Evolutionary conservation across 2,797 vertebrate species (phyloP), one percentile per base, ranked within the genome.

Genomic region (Sphenopsis melanotis): DNA sequence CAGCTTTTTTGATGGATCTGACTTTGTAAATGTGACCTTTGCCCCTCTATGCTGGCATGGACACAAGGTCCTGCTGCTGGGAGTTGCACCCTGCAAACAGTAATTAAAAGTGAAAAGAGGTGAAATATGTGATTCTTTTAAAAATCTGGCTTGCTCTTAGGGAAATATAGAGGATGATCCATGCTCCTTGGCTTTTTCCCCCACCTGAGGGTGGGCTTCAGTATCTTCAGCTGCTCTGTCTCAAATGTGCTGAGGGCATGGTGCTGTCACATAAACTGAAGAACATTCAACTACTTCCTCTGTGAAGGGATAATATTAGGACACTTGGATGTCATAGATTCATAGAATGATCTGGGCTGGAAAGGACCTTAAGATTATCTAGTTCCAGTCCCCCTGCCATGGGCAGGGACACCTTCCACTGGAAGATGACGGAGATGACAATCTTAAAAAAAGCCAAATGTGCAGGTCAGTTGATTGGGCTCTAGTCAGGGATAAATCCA

Each of bases 21-120:
- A n/a, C 26, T 32, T n/a, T 34, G 30, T 64, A 70, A 82, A 63
- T 47, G 29, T 1, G 10, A 72, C 29, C 42, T 29, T 22, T 46
- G 24, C 7, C 24, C 26, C 55, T 70, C 69, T 47, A 1, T 4
- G 10, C 1, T 10, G 18, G 34, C 68, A 46, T 0, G 10, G 47
- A 66, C 53, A 23, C 29, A 21, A 47, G 46, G 47, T 66, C 64
- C 41, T n/a, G 41, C 41, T 64, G 36, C 77, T 44, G 65, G 60
- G 41, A 91, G 49, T 63, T 60, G 56, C 2, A 32, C 15, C 26
- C 39, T 8, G 4, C 32, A 74, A 70, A 26, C 1, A 10, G 59
- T n/a, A 55, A 77, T 70, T 56, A 66, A 46, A 87, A 63, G 30
- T 5, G 6, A 71, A 70, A 83, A 21, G 15, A 80, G 32, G 44